A percentile compares a stretch with the other conserved stretches of the same genome.
phyloP scores from a whole-genome alignment of 2,113 vertebrate species.

The Phylloscopus whistleri region DNA sequence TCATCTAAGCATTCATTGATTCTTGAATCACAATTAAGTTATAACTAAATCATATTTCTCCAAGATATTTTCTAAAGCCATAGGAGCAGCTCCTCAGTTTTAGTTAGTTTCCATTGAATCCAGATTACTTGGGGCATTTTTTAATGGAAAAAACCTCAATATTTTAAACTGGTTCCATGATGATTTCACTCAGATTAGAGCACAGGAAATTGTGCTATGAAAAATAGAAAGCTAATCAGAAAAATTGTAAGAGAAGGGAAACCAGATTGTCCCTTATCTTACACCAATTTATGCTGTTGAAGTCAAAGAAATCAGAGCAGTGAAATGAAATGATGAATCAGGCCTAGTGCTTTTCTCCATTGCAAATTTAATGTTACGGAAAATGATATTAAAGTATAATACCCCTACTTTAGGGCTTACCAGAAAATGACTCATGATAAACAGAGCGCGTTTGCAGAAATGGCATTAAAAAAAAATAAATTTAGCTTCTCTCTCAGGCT shows the following conservation, averaged over 20 bases:
- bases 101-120: not conserved
- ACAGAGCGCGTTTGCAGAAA: conserved; percentile 42
- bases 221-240: not conserved
- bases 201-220: not conserved
- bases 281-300: not conserved
- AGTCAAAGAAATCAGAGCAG: conserved; percentile 3
- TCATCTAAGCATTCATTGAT: not conserved
- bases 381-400: conserved; percentile 64
- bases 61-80: not conserved
- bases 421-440: conserved; percentile 66
- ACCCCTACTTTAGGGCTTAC: conserved; percentile 52
- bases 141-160: not conserved
- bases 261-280: conserved; percentile 9
- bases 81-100: not conserved
- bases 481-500: conserved; percentile 38
- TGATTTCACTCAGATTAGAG: not conserved
- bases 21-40: not conserved
- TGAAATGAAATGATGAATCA: conserved; percentile 52
- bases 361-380: conserved; percentile 61
- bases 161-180: not conserved
- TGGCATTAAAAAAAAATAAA: conserved; percentile 57
- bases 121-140: not conserved
- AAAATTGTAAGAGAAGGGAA: not conserved
- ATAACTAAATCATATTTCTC: not conserved
- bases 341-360: conserved; percentile 24